Conservation (phyloP, 2,797 vertebrate species). For the Notolepis coatsorum region DNA sequence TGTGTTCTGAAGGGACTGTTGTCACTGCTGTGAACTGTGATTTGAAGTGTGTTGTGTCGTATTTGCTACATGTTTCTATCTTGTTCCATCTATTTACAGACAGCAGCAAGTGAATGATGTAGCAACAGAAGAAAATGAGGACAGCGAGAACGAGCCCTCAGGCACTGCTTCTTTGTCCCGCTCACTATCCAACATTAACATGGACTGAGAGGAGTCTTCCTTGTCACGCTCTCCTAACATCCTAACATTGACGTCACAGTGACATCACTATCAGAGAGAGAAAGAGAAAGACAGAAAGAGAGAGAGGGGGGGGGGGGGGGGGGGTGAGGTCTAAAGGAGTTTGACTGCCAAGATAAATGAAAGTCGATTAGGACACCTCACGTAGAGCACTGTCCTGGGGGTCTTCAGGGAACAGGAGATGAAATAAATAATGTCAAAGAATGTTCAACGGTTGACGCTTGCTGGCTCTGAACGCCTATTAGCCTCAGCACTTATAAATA, state of each 20-base stretch:
- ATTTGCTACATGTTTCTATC: slow-evolving; percentile 43
- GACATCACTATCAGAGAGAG: slow-evolving; percentile 48
- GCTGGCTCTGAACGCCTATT: slow-evolving; percentile 42
- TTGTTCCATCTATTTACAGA: slow-evolving; percentile 41
- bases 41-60: slow-evolving; percentile 58
- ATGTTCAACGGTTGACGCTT: slow-evolving; percentile 59
- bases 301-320: slow-evolving; percentile 24
- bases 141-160: slow-evolving; percentile 51
- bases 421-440: slow-evolving; percentile 45
- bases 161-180: slow-evolving; percentile 63
- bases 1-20: slow-evolving; percentile 20
- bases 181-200: slow-evolving; percentile 71
- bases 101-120: slow-evolving; percentile 35
- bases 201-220: slow-evolving; percentile 74
- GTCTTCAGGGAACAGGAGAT: slow-evolving; percentile 41
- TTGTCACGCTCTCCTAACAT: slow-evolving; percentile 38
- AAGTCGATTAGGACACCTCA: slow-evolving; percentile 65
- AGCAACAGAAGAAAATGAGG: slow-evolving; percentile 63
- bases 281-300: neutral
- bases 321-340: slow-evolving; percentile 2
- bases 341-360: slow-evolving; percentile 65
- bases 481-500: slow-evolving; percentile 39
- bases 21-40: slow-evolving; percentile 35
- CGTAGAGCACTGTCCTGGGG: slow-evolving; percentile 57
- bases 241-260: slow-evolving; percentile 61